Evolutionary conservation across 2,888 invertebrate species (phyloP).

Genomic region (Megastigmus dorsalis): DNA sequence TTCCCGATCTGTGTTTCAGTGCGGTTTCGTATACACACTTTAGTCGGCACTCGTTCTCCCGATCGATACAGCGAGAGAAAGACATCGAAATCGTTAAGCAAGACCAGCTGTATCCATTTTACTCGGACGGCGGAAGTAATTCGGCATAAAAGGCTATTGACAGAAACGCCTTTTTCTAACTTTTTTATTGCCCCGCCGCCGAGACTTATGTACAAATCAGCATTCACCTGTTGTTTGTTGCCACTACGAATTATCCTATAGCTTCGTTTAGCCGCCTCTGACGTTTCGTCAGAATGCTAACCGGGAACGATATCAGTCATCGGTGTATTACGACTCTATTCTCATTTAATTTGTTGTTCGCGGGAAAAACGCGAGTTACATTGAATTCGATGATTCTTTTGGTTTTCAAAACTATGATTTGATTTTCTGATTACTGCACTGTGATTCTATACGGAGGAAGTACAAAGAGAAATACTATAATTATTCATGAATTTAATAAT

Average conservation of each 20-base stretch:
- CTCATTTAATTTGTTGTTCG: conserved; percentile 7
- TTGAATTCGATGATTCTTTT: background rate
- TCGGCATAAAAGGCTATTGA: conserved; percentile 50
- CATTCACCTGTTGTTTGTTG: conserved; percentile 42
- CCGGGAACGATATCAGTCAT: conserved; percentile 13
- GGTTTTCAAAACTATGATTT: too few species aligned
- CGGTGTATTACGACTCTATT: background rate
- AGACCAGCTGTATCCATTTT: conserved; percentile 46
- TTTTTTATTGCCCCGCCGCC: conserved; percentile 24
- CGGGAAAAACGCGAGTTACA: background rate
- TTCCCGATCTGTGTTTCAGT: conserved; percentile 46
- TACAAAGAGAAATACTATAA: too few species aligned
- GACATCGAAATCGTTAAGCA: conserved; percentile 40
- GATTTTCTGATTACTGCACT: too few species aligned
- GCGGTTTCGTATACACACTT: conserved; percentile 22
- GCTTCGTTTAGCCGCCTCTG: conserved; percentile 16
- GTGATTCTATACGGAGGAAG: too few species aligned
- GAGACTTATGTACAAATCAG: conserved; percentile 42
- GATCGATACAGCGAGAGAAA: background rate
- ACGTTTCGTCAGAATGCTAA: conserved; percentile 36
- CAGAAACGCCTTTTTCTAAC: conserved; percentile 50
- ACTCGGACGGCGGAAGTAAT: conserved; percentile 50
- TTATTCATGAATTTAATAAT: too few species aligned
- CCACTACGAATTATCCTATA: conserved; percentile 30
- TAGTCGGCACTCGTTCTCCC: conserved; percentile 23